Percentiles rank a stretch among this genome's conserved stretches.
These are phyloP conservation scores for Drosophila pallidifrons DNA, from an alignment of 1,140 invertebrate genomes.

Conservation along the genomic window DNA sequence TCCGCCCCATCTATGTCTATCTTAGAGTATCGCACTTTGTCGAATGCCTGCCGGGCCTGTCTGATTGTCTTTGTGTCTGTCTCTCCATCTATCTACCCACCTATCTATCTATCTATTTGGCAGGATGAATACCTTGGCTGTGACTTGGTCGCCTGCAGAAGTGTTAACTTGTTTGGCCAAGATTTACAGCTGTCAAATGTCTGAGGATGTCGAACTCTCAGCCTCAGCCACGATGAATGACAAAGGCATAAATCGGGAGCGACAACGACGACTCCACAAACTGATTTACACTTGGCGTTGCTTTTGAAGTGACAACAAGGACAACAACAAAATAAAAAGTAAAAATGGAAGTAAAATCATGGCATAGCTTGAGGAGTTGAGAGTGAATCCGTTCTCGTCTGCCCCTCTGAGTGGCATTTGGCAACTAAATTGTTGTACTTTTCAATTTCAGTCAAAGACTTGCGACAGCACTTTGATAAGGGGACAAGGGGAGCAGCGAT, in stretches of 20 bases:
- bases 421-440: slow-evolving; percentile 69
- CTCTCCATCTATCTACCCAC: background rate
- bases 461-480: slow-evolving; percentile 23
- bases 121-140: slow-evolving; percentile 12
- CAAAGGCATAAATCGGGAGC: slow-evolving; percentile 77
- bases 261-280: slow-evolving; percentile 40
- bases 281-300: slow-evolving; percentile 65
- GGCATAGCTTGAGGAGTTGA: slow-evolving; percentile 30
- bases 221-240: slow-evolving; percentile 39
- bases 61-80: slow-evolving; percentile 70
- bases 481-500: background rate
- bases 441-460: slow-evolving; percentile 71
- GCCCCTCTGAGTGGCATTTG: slow-evolving; percentile 30
- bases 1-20: slow-evolving; percentile 26
- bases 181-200: slow-evolving; percentile 66
- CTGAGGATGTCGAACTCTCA: slow-evolving; percentile 34
- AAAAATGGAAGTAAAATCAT: slow-evolving; percentile 18
- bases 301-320: slow-evolving; percentile 29
- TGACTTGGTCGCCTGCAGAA: slow-evolving; percentile 27
- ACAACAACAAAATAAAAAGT: slow-evolving; percentile 4
- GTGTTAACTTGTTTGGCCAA: slow-evolving; percentile 76
- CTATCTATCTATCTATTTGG: slow-evolving; percentile 18
- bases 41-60: slow-evolving; percentile 54
- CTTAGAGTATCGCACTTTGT: background rate
- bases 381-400: slow-evolving; percentile 8